phyloP scores from a whole-genome alignment of 2,888 invertebrate species.

The Aproaerema taeniolella region DNA sequence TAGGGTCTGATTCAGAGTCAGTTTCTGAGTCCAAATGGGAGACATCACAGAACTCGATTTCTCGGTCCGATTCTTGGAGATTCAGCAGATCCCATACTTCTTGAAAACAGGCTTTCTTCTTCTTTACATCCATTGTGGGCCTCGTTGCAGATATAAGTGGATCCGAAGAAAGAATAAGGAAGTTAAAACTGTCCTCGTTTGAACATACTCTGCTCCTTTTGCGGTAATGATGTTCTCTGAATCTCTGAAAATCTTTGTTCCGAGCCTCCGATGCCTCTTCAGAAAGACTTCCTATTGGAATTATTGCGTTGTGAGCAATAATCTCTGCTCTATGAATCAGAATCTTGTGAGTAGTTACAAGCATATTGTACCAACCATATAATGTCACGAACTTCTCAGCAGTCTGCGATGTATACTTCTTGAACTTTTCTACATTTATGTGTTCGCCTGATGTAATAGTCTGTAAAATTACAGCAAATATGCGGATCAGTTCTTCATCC shows the following conservation, averaged over 20 bases:
- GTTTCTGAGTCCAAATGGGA: background rate
- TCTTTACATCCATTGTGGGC: background rate
- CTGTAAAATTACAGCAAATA: constrained; percentile 20
- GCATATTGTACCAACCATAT: constrained; percentile 21
- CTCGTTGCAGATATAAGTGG: constrained; percentile 5
- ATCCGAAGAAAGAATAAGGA: constrained; percentile 13
- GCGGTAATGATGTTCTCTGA: constrained; percentile 12
- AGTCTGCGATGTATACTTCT: constrained; percentile 15
- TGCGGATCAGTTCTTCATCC: constrained; percentile 13
- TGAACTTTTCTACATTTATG: constrained; percentile 15
- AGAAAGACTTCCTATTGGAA: constrained; percentile 18
- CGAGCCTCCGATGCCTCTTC: constrained; percentile 19
- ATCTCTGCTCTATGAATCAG: constrained; percentile 20
- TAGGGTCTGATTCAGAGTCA: no score
- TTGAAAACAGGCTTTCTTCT: constrained; percentile 1
- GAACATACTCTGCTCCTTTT: constrained; percentile 9
- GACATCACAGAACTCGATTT: background rate
- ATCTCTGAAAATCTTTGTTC: constrained; percentile 17
- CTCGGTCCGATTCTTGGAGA: background rate
- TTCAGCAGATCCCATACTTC: constrained; percentile 1
- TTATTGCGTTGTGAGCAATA: constrained; percentile 15
- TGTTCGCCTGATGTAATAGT: constrained; percentile 16
- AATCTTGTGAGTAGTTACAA: constrained; percentile 19
- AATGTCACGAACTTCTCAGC: constrained; percentile 17
- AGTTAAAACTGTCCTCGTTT: constrained; percentile 13